Conservation (phyloP, 2,797 vertebrate genomes). For the Paedocypris micromegethes region DNA sequence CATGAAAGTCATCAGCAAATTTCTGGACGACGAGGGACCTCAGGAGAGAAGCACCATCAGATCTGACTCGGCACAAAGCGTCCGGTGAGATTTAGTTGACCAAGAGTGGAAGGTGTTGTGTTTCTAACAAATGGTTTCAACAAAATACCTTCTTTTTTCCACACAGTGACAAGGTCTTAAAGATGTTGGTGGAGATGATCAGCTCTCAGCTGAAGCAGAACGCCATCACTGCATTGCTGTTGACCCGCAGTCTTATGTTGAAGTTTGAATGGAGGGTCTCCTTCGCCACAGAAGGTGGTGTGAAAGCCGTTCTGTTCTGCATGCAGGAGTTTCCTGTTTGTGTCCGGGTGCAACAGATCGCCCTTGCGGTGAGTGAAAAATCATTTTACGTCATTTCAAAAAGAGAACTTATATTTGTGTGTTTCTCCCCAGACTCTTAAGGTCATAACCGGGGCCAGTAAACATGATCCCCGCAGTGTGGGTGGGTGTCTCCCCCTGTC, state of each 20-base stretch:
- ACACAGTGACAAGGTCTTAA: conserved; percentile 82
- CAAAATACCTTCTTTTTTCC: neutral
- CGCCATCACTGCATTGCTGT: conserved; percentile 67
- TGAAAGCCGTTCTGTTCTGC: conserved; percentile 80
- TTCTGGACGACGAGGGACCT: conserved; percentile 74
- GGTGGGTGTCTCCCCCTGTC: conserved; percentile 62
- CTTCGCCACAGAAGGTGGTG: conserved; percentile 86
- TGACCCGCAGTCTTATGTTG: conserved; percentile 78
- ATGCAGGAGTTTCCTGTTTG: conserved; percentile 78
- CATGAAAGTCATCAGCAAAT: conserved; percentile 67
- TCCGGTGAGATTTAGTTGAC: conserved; percentile 59
- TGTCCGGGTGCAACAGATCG: conserved; percentile 78
- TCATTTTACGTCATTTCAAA: too few species aligned
- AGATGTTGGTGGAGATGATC: conserved; percentile 80
- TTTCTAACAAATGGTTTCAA: neutral
- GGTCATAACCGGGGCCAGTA: conserved; percentile 79
- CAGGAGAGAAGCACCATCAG: conserved; percentile 65
- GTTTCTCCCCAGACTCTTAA: conserved; percentile 73
- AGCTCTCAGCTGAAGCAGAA: conserved; percentile 69
- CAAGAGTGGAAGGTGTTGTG: neutral
- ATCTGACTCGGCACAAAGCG: conserved; percentile 62
- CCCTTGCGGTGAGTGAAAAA: conserved; percentile 73
- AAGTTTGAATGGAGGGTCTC: conserved; percentile 78
- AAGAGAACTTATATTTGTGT: too few species aligned
- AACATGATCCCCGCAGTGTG: conserved; percentile 65